phyloP scores from a whole-genome alignment of 2,888 invertebrate genomes.

The Ephialtes manifestator region DNA sequence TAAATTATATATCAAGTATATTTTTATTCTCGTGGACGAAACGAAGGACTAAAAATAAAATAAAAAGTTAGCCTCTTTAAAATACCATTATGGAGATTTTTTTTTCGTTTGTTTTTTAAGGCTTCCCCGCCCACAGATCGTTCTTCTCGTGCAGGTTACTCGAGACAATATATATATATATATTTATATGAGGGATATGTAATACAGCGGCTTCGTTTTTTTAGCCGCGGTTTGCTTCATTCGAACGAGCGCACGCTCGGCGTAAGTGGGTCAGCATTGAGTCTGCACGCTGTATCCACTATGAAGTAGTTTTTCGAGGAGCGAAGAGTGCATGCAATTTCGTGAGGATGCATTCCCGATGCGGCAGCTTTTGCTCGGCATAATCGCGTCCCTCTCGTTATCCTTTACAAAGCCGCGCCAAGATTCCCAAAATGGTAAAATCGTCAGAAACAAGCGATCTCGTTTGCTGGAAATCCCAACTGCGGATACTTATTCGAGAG shows the following conservation, averaged over 20 bases:
- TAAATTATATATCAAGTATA: no score
- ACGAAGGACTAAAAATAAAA: no score
- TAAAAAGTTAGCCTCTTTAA: neutral
- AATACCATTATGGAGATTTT: neutral
- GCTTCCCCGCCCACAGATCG: no score
- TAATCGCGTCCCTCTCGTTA: conserved; percentile 37
- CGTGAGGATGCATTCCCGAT: conserved; percentile 28
- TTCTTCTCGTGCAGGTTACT: no score
- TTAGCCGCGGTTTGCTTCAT: conserved; percentile 25
- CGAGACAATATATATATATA: no score
- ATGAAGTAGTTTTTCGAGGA: conserved; percentile 9
- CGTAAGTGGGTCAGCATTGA: conserved; percentile 59
- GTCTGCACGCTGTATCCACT: conserved; percentile 29
- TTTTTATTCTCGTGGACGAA: no score
- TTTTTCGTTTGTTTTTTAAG: no score
- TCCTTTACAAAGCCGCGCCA: conserved; percentile 1
- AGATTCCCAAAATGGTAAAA: conserved; percentile 42
- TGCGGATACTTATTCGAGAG: neutral
- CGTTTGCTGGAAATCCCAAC: conserved; percentile 2
- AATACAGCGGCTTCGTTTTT: no score
- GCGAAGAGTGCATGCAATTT: conserved; percentile 16
- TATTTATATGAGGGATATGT: no score
- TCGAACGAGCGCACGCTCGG: conserved; percentile 13
- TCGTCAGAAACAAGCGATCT: conserved; percentile 40
- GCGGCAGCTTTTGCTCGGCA: neutral